phyloP scores from a whole-genome alignment of 2,797 vertebrate genomes.

The Eupleurogrammus muticus region DNA sequence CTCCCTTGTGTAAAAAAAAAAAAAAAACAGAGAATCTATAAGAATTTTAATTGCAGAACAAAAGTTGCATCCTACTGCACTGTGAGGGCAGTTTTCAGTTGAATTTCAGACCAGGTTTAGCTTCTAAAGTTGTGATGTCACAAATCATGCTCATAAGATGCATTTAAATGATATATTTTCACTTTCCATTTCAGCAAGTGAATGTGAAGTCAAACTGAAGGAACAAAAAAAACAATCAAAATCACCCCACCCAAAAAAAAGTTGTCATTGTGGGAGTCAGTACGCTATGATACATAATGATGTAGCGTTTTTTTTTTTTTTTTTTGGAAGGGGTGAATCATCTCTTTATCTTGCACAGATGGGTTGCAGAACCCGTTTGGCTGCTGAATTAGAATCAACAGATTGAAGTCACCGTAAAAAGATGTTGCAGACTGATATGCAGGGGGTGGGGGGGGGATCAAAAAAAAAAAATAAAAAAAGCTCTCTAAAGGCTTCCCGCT shows the following conservation, averaged over 20 bases:
- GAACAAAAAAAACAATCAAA: neutral
- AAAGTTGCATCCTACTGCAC: too few species aligned
- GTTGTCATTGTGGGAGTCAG: slow-evolving; percentile 19
- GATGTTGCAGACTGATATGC: slow-evolving; percentile 55
- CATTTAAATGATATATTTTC: too few species aligned
- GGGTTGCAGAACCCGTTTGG: slow-evolving; percentile 55
- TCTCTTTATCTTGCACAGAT: slow-evolving; percentile 57
- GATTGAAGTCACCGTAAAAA: slow-evolving; percentile 60
- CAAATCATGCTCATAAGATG: too few species aligned
- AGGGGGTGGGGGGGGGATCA: slow-evolving; percentile 31
- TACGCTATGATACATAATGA: slow-evolving; percentile 28
- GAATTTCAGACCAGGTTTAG: too few species aligned
- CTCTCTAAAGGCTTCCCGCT: slow-evolving; percentile 48
- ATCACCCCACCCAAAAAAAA: neutral
- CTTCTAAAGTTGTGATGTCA: too few species aligned
- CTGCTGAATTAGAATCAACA: slow-evolving; percentile 55
- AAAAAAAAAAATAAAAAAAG: too few species aligned
- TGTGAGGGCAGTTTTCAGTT: too few species aligned
- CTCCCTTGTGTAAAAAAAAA: too few species aligned
- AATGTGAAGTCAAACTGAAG: too few species aligned
- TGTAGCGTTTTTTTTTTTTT: slow-evolving; percentile 31
- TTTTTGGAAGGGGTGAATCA: slow-evolving; percentile 23
- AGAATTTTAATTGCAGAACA: too few species aligned
- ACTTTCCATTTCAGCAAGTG: too few species aligned
- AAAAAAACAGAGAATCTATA: too few species aligned